Conservation (phyloP, 2,113 vertebrate genomes). For the Lethenteron camtschaticum region DNA sequence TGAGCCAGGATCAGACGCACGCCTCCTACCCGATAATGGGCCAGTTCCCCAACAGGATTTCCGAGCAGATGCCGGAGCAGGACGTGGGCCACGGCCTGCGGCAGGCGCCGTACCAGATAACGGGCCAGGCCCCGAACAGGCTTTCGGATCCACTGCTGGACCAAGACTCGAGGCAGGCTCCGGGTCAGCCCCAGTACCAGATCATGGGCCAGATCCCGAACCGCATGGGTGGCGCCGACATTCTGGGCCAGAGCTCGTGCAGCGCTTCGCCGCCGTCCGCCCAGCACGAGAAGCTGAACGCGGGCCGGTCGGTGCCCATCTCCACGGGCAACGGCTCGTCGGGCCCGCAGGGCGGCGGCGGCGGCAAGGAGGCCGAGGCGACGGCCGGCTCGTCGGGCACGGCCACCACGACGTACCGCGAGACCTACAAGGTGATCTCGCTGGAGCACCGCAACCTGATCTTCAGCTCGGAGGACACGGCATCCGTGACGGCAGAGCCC, state of each 20-base stretch:
- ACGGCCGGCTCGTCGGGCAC: not conserved
- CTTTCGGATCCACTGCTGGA: not conserved
- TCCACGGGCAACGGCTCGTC: too few relatives aligned
- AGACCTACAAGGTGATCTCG: conserved; percentile 3
- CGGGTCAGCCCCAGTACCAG: not conserved
- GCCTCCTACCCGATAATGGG: conserved; percentile 1
- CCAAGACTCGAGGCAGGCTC: not conserved
- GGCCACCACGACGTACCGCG: conserved; percentile 3
- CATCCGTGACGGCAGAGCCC: too few relatives aligned
- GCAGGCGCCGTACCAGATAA: conserved; percentile 1
- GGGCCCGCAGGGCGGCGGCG: too few relatives aligned
- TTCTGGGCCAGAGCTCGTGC: too few relatives aligned
- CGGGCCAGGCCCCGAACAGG: conserved; percentile 5
- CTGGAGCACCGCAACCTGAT: conserved; percentile 5
- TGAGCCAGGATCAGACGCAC: conserved; percentile 2
- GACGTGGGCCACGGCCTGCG: not conserved
- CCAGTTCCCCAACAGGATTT: conserved; percentile 4
- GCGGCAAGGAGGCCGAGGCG: too few relatives aligned
- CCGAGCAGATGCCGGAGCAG: conserved; percentile 2
- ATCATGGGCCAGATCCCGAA: conserved; percentile 4
- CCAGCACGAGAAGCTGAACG: too few relatives aligned
- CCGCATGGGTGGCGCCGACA: too few relatives aligned
- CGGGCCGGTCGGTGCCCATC: too few relatives aligned
- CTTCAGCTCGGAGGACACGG: conserved; percentile 1
- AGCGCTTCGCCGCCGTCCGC: too few relatives aligned